These are phyloP conservation scores for Perccottus glenii DNA, from an alignment of 2,113 vertebrate genomes.

Conservation along the genomic window DNA sequence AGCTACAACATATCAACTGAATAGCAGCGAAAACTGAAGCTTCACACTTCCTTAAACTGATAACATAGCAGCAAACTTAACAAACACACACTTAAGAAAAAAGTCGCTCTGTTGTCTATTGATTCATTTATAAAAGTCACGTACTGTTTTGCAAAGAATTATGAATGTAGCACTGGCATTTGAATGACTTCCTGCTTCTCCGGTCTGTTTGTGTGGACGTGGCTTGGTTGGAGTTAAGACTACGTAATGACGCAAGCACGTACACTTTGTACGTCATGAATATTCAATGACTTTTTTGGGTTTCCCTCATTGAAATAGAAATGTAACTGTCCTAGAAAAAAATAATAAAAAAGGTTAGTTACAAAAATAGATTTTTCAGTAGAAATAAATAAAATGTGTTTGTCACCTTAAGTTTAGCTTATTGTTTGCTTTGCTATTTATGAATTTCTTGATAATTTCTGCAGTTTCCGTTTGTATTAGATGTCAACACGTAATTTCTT, in stretches of 20 bases:
- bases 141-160: constrained; percentile 30
- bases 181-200: constrained; percentile 23
- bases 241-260: constrained; percentile 39
- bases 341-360: background rate
- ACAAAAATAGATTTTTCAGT: too few relatives aligned
- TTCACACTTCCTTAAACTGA: background rate
- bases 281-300: background rate
- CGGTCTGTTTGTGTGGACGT: constrained; percentile 35
- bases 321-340: background rate
- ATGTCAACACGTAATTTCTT: too few relatives aligned
- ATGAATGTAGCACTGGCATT: background rate
- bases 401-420: too few relatives aligned
- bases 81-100: background rate
- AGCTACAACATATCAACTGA: background rate
- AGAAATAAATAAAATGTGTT: too few relatives aligned
- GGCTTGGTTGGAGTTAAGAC: constrained; percentile 35
- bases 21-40: background rate
- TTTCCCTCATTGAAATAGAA: too few relatives aligned
- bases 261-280: background rate
- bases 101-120: background rate
- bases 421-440: too few relatives aligned
- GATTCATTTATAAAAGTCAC: constrained; percentile 13
- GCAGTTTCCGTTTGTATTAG: too few relatives aligned
- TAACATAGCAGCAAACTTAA: background rate
- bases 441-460: too few relatives aligned